Evolutionary conservation across 2,113 vertebrate genomes (phyloP).

Genomic region (Triplophysa rosa): DNA sequence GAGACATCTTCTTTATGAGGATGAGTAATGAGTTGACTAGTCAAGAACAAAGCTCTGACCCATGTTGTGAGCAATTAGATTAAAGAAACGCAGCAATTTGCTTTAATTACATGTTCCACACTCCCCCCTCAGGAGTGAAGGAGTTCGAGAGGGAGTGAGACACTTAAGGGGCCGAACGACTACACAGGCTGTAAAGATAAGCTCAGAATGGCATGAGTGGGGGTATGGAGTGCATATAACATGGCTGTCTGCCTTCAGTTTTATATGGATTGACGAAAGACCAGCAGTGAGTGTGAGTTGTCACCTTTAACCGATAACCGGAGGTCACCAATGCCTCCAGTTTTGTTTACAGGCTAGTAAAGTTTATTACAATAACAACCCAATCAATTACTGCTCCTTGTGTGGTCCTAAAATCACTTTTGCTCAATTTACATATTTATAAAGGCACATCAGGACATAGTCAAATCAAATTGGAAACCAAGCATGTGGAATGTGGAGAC

Average conservation of each 20-base stretch:
- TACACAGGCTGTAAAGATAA: constrained; percentile 42
- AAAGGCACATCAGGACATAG: not conserved
- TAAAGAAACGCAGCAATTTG: constrained; percentile 52
- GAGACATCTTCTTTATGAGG: constrained; percentile 33
- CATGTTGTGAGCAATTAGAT: constrained; percentile 54
- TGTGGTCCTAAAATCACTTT: not conserved
- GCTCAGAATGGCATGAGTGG: constrained; percentile 27
- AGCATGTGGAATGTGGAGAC: not conserved
- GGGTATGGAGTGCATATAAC: constrained; percentile 6
- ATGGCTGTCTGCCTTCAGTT: not conserved
- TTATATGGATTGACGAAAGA: not conserved
- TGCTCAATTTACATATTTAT: not conserved
- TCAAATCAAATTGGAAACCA: constrained; percentile 25
- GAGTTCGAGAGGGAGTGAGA: constrained; percentile 34
- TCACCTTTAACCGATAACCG: not conserved
- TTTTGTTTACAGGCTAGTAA: not conserved
- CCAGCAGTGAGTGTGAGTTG: not conserved
- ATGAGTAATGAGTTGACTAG: constrained; percentile 45
- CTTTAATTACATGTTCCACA: constrained; percentile 52
- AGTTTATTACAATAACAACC: not conserved
- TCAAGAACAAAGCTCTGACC: constrained; percentile 51
- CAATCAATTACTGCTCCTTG: constrained; percentile 18
- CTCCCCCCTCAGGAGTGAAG: constrained; percentile 24
- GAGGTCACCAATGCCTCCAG: not conserved
- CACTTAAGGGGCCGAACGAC: constrained; percentile 24